A percentile compares a stretch with the other conserved stretches of the same genome.
Evolutionary conservation across 2,888 invertebrate species (phyloP).

Genomic region (Diarsia brunnea): DNA sequence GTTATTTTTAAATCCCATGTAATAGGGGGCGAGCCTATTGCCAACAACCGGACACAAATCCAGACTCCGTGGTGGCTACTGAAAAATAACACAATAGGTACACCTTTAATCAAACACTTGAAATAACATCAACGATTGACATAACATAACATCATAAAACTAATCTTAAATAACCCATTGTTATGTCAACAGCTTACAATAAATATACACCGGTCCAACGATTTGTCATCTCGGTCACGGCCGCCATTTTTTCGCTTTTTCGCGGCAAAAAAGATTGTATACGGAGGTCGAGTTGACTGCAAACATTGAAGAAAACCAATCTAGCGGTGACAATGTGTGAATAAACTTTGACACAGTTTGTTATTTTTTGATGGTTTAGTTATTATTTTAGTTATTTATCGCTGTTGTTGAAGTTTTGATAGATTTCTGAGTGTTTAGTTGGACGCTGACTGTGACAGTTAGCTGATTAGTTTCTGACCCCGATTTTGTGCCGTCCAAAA

Average conservation of each 20-base stretch:
- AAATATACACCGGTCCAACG: constrained; percentile 38
- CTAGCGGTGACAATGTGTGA: constrained; percentile 31
- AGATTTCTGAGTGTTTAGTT: constrained; percentile 1
- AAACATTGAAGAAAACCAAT: constrained; percentile 57
- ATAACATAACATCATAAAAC: constrained; percentile 15
- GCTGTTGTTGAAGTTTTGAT: neutral
- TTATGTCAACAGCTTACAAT: constrained; percentile 39
- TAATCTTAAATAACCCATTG: constrained; percentile 42
- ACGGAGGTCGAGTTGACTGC: constrained; percentile 43
- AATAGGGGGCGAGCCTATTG: no score
- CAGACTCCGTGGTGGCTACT: no score
- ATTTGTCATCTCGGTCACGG: constrained; percentile 67
- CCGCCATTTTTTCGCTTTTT: constrained; percentile 57
- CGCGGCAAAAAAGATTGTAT: constrained; percentile 43
- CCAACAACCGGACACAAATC: no score
- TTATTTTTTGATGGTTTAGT: constrained; percentile 26
- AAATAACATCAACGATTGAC: neutral
- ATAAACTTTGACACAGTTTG: constrained; percentile 45
- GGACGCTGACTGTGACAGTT: neutral
- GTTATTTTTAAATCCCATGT: no score
- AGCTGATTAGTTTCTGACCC: constrained; percentile 2
- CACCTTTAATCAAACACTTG: neutral
- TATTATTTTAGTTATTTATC: constrained; percentile 35
- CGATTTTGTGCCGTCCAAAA: neutral
- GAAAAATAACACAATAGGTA: neutral